phyloP scores from a whole-genome alignment of 1,140 invertebrate genomes.

The Phymorhynchus buccinoides region DNA sequence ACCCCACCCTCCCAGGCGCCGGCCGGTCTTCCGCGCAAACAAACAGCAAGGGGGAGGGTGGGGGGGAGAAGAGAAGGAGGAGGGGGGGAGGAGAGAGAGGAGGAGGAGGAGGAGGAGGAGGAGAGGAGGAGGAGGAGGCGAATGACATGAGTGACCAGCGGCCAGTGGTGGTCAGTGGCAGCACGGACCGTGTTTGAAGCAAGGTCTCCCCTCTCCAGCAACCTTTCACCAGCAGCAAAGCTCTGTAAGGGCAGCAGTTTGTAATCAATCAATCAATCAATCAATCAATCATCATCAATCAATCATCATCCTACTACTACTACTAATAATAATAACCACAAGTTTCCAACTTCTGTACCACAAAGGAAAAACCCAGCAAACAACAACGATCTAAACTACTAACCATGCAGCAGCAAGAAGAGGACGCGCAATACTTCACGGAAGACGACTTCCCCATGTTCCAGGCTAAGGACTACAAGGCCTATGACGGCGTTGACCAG shows the following conservation, averaged over 20 bases:
- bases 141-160: neutral
- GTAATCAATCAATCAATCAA: no score
- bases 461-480: neutral
- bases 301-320: no score
- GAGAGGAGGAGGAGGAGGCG: neutral
- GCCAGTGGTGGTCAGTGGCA: slow-evolving; percentile 10
- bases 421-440: neutral
- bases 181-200: neutral
- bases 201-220: neutral
- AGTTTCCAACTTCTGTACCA: neutral
- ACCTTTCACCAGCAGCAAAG: neutral
- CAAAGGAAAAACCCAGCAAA: no score
- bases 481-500: neutral
- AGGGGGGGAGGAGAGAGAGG: neutral
- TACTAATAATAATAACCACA: neutral
- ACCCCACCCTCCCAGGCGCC: neutral
- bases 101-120: neutral
- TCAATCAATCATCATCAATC: no score
- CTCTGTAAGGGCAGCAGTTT: neutral
- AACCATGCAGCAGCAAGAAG: neutral
- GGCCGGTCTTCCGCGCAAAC: neutral
- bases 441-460: neutral
- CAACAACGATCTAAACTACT: neutral
- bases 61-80: neutral
- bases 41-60: neutral